Conservation (phyloP, 2,888 invertebrate genomes). For the Sisyra terminalis region DNA sequence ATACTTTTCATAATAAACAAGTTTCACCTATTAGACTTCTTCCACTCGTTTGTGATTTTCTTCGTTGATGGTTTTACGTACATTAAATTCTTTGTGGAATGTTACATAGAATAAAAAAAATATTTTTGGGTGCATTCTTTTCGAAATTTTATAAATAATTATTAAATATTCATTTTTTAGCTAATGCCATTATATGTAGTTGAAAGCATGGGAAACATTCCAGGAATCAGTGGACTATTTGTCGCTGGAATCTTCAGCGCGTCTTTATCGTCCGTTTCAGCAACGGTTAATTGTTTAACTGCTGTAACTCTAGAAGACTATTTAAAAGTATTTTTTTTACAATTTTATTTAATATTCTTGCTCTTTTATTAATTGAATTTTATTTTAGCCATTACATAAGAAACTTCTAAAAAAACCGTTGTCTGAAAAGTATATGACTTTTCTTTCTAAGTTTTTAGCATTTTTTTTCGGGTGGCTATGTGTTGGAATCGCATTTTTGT, state of each 20-base stretch:
- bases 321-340: constrained; percentile 31
- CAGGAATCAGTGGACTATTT: constrained; percentile 77
- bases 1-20: constrained; percentile 1
- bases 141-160: not conserved
- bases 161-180: constrained; percentile 9
- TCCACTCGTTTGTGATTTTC: too few relatives aligned
- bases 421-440: constrained; percentile 26
- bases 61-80: not conserved
- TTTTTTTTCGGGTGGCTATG: constrained; percentile 57
- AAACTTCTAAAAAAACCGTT: constrained; percentile 23
- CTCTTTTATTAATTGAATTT: constrained; percentile 5
- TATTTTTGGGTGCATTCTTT: not conserved
- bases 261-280: constrained; percentile 80
- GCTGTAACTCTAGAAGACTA: constrained; percentile 85
- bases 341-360: not conserved
- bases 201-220: constrained; percentile 50
- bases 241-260: constrained; percentile 86
- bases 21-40: not conserved
- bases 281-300: constrained; percentile 77
- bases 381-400: constrained; percentile 25
- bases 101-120: not conserved
- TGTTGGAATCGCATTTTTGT: constrained; percentile 65
- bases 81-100: not conserved
- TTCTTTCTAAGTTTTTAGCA: constrained; percentile 50
- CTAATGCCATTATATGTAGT: constrained; percentile 66